Conservation (phyloP, 2,113 vertebrate genomes). For the Halichoerus grypus region DNA sequence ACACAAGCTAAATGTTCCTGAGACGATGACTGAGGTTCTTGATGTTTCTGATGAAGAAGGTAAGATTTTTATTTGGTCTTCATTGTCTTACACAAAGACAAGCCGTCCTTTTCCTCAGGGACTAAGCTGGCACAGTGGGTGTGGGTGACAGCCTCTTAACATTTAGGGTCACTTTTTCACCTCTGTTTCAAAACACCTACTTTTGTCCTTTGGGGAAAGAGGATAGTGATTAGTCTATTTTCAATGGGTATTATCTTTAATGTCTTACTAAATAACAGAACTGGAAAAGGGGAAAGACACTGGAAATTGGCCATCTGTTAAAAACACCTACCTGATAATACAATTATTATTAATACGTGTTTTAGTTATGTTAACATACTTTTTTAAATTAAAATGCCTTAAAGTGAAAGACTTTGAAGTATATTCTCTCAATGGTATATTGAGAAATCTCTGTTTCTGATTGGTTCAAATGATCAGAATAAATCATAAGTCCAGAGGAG, state of each 20-base stretch:
- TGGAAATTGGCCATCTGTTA: not conserved
- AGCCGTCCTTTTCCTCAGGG: too few relatives aligned
- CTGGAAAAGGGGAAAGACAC: not conserved
- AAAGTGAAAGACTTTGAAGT: not conserved
- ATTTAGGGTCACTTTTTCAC: not conserved
- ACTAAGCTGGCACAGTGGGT: not conserved
- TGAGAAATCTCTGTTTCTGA: not conserved
- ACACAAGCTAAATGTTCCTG: constrained; percentile 98
- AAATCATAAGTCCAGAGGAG: not conserved
- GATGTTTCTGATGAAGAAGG: constrained; percentile 99
- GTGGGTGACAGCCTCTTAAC: not conserved
- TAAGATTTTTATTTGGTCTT: constrained; percentile 83
- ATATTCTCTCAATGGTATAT: not conserved
- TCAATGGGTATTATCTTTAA: not conserved
- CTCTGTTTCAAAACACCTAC: not conserved
- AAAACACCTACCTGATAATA: not conserved
- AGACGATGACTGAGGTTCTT: constrained; percentile 99
- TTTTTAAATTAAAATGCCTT: not conserved
- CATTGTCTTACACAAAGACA: not conserved
- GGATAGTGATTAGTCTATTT: not conserved
- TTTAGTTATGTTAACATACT: constrained; percentile 16
- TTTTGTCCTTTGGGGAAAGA: not conserved
- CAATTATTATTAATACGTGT: not conserved
- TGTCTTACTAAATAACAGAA: not conserved
- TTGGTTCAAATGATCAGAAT: not conserved